A percentile compares a stretch with the other conserved stretches of the same genome.
Evolutionary conservation across 1,140 invertebrate genomes (phyloP).

Genomic region (Catajapyx aquilonaris): DNA sequence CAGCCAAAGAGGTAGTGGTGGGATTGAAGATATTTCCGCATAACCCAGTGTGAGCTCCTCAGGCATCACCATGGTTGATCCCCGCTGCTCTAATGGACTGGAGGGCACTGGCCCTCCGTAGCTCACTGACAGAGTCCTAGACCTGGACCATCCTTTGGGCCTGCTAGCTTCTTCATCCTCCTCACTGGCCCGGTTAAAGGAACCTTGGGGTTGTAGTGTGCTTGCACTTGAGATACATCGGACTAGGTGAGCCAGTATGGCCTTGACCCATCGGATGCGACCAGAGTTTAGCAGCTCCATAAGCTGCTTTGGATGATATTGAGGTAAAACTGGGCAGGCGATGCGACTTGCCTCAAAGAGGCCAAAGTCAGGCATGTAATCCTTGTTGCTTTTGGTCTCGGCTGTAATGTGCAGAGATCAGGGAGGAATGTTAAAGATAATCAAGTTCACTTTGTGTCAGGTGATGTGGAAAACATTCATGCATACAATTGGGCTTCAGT

Average conservation of each 20-base stretch:
- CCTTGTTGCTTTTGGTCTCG: conserved; percentile 12
- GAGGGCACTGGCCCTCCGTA: conserved; percentile 34
- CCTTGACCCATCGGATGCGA: conserved; percentile 92
- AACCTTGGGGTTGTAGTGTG: conserved; percentile 20
- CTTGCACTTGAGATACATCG: conserved; percentile 51
- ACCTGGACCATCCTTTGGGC: conserved; percentile 57
- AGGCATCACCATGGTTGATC: conserved; percentile 39
- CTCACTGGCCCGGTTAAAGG: conserved; percentile 21
- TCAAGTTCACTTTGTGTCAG: no score
- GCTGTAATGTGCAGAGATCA: no score
- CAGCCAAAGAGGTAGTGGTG: conserved; percentile 88
- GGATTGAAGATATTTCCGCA: conserved; percentile 87
- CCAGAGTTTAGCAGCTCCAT: conserved; percentile 98
- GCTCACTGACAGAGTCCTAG: conserved; percentile 68
- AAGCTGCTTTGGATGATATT: conserved; percentile 96
- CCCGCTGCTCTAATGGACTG: conserved; percentile 30
- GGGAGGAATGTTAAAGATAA: no score
- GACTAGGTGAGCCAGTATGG: conserved; percentile 89
- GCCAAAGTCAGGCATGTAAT: conserved; percentile 78
- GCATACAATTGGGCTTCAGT: no score
- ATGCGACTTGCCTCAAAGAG: conserved; percentile 91
- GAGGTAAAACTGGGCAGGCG: conserved; percentile 90
- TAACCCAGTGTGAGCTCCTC: conserved; percentile 84
- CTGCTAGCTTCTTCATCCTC: conserved; percentile 37
- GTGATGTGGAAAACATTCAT: no score